These are phyloP conservation scores for Papilio helenus DNA, from an alignment of 1,140 invertebrate species.

Conservation along the genomic window DNA sequence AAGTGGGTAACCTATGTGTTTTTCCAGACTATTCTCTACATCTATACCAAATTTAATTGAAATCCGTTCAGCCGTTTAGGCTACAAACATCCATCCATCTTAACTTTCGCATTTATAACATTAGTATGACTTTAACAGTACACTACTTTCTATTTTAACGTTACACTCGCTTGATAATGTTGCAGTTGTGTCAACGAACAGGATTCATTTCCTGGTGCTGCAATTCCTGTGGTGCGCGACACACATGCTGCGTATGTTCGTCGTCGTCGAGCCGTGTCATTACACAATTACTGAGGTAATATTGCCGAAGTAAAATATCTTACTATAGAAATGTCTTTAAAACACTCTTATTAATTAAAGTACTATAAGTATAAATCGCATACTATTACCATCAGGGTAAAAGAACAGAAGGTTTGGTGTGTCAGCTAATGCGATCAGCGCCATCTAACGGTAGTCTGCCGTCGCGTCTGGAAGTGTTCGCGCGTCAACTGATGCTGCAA, in stretches of 20 bases:
- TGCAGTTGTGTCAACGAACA: constrained; percentile 69
- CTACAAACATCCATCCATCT: no score
- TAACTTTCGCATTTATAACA: no score
- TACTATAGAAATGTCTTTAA: no score
- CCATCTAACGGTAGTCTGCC: constrained; percentile 64
- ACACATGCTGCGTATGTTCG: constrained; percentile 84
- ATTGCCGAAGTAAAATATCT: no score
- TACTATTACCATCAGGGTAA: constrained; percentile 59
- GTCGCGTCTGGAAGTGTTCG: constrained; percentile 85
- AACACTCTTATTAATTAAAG: not conserved
- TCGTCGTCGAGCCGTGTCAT: constrained; percentile 88
- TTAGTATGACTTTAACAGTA: no score
- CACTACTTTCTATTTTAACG: no score
- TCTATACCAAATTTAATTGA: no score
- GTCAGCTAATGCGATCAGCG: constrained; percentile 69
- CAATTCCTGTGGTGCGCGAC: constrained; percentile 87
- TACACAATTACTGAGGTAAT: constrained; percentile 83
- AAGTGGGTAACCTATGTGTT: no score
- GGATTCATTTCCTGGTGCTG: constrained; percentile 77
- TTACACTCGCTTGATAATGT: not conserved
- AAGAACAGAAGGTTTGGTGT: constrained; percentile 72
- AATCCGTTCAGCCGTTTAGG: no score
- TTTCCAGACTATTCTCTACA: no score
- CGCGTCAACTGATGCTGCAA: constrained; percentile 85
- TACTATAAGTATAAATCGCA: not conserved